These are phyloP conservation scores for Lasioglossum oenotherae DNA, from an alignment of 2,888 invertebrate species.

Conservation along the genomic window DNA sequence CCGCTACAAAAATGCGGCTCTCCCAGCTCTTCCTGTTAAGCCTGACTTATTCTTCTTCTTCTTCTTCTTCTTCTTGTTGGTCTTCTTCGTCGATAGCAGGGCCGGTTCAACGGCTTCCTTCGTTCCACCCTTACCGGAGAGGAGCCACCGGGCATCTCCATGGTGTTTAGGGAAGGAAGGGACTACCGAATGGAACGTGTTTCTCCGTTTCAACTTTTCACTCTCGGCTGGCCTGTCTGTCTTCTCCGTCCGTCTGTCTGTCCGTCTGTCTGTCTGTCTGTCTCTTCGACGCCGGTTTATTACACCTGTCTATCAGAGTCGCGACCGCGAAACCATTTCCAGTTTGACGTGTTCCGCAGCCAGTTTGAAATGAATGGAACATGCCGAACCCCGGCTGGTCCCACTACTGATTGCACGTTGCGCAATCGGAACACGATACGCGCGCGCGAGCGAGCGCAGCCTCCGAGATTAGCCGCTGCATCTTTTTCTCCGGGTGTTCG, in stretches of 20 bases:
- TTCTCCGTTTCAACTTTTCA: conserved; percentile 43
- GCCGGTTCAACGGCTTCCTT: conserved; percentile 55
- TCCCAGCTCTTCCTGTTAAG: conserved; percentile 41
- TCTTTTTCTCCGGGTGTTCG: neutral
- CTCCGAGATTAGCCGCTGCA: conserved; percentile 10
- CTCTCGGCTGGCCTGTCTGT: conserved; percentile 41
- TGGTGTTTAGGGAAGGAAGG: conserved; percentile 35
- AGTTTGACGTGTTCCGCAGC: conserved; percentile 58
- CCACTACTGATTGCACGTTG: conserved; percentile 47
- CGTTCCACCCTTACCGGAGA: conserved; percentile 14
- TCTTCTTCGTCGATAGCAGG: conserved; percentile 7
- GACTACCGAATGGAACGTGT: conserved; percentile 37
- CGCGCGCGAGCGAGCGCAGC: neutral
- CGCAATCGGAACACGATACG: conserved; percentile 20
- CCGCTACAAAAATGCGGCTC: conserved; percentile 55
- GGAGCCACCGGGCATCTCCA: conserved; percentile 12
- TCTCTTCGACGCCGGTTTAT: conserved; percentile 52
- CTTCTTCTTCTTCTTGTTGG: conserved; percentile 24
- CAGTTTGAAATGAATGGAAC: conserved; percentile 52
- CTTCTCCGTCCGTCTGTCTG: conserved; percentile 25
- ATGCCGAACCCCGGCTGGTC: conserved; percentile 47
- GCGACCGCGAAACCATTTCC: conserved; percentile 63
- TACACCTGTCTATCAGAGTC: conserved; percentile 60
- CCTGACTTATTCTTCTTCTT: conserved; percentile 25
- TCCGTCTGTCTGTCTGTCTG: conserved; percentile 30